Conservation (phyloP, 2,113 vertebrate species). For the Megaleporinus macrocephalus region DNA sequence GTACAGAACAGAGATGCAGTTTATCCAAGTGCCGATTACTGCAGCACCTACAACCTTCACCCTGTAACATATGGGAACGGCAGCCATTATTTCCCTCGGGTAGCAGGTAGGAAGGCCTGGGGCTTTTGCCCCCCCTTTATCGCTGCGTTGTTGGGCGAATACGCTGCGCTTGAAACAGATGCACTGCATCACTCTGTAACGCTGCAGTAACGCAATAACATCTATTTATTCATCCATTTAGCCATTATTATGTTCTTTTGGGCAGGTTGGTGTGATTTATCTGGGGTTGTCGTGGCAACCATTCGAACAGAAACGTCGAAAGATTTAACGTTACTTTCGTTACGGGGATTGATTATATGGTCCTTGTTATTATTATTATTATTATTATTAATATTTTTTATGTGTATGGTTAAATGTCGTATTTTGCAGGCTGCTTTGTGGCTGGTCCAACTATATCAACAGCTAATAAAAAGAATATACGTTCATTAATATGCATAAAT, state of each 20-base stretch:
- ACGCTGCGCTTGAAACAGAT: slow-evolving; percentile 45
- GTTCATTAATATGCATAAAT: not conserved
- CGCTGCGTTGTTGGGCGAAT: not conserved
- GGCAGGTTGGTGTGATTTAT: not conserved
- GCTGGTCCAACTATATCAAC: no score
- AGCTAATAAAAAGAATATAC: not conserved
- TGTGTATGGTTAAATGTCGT: no score
- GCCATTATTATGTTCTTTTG: not conserved
- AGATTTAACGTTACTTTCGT: no score
- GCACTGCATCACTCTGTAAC: slow-evolving; percentile 44
- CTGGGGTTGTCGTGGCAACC: no score
- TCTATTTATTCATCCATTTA: no score
- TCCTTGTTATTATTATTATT: no score
- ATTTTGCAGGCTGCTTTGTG: no score
- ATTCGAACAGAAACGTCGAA: no score
- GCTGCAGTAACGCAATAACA: not conserved
- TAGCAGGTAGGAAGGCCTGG: slow-evolving; percentile 73
- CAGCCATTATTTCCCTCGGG: slow-evolving; percentile 73
- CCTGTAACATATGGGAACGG: slow-evolving; percentile 70
- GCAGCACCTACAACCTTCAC: slow-evolving; percentile 71
- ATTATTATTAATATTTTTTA: no score
- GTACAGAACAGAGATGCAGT: slow-evolving; percentile 75
- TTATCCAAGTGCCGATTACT: slow-evolving; percentile 73
- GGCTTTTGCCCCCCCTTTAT: not conserved
- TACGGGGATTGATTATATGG: no score